Base-by-base conservation (phyloP, 2,113 vertebrate species). In the Prietella phreatophila region DNA sequence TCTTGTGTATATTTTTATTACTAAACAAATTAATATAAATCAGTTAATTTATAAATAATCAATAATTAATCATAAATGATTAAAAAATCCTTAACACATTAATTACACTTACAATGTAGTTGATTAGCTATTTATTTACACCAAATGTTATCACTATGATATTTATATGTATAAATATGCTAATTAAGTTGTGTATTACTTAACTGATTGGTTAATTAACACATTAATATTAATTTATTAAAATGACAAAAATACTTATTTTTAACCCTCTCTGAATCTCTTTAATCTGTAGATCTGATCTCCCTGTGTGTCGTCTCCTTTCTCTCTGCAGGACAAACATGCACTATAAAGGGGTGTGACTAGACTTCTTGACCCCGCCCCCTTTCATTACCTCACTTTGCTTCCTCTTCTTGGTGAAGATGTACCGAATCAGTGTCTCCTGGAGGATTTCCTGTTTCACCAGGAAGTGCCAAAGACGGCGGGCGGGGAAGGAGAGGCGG, bases 351-450 rank as follows among this genome's bases (percentile, higher is more conserved):
- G 47, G 56, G 33, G 22, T 22, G 2, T 36, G 56, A 4, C 3
- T 22, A 15, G 30, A 50, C 14, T 55, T 11, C 78, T 71, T 81
- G 50, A 53, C 71, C 13, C 75, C 20, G 42, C 36, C 7, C 56
- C 36, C 27, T 50, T 50, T 20, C 36, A 93, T 95, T 96, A 99
- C 97, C 98, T 99, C 98, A 93, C 98, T 96, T 95, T 98, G 98
- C 91, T 97, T 99, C 94, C 98, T 97, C 93, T 97, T 99, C 95
- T 99, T 99, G 7, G 98, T 99, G 89, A 99, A 99, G 93, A 99
- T 99, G 17, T 98, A 99, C 93, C 97, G 97, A 90, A 99, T 97
- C 90, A 99, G 96, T 36, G 96, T 96, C 86, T 99, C 98, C 89
- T 99, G 98, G 86, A 99, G 96, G 86, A 97, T 91, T 90, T 99